Percentiles rank a stretch among this genome's conserved stretches.
Conservation (phyloP, 2,888 invertebrate species). For the Andricus curvator region DNA sequence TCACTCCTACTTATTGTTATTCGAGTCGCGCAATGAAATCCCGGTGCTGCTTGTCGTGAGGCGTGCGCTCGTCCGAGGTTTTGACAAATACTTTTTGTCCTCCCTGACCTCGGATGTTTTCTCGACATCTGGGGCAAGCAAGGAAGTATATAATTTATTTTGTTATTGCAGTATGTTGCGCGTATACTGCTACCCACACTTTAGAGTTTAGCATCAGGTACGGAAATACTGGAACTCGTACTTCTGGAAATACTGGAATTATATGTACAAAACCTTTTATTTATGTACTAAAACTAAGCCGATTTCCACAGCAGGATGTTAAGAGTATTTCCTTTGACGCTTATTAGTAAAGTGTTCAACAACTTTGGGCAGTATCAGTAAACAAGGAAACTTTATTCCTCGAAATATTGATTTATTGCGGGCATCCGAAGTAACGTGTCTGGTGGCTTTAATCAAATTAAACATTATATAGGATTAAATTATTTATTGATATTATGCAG, state of each 20-base stretch:
- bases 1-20: slow-evolving; percentile 16
- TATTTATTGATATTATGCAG: not conserved
- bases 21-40: slow-evolving; percentile 6
- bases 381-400: not conserved
- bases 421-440: not conserved
- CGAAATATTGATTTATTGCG: no score
- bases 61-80: not conserved
- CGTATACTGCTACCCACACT: not conserved
- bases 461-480: not conserved
- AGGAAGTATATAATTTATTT: not conserved
- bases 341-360: not conserved
- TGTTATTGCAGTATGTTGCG: not conserved
- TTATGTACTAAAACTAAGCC: not conserved
- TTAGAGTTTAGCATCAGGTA: not conserved
- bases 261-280: not conserved
- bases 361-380: not conserved
- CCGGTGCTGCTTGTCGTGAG: not conserved
- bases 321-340: not conserved
- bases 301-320: not conserved
- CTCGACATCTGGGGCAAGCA: not conserved
- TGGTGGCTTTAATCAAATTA: not conserved
- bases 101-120: slow-evolving; percentile 12
- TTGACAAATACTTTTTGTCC: slow-evolving; percentile 16
- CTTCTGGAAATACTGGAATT: not conserved
- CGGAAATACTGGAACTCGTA: not conserved